These are phyloP conservation scores for Poecile montanus DNA, from an alignment of 2,797 vertebrate genomes.

Conservation along the genomic window DNA sequence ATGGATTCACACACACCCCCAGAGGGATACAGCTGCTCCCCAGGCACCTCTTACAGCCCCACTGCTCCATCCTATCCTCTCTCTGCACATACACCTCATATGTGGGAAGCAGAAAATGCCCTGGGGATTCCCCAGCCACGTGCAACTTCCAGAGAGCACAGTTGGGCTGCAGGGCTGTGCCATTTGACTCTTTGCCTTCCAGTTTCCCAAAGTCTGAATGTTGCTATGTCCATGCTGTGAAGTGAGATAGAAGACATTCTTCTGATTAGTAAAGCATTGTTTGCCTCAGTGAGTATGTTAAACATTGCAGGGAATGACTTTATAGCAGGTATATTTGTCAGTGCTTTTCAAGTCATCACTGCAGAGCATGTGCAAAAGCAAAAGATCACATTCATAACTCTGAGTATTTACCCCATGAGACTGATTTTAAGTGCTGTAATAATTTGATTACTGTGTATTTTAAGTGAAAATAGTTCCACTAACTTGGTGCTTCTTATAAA, in stretches of 20 bases:
- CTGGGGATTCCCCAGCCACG: not conserved
- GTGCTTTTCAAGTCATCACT: not conserved
- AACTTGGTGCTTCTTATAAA: constrained; percentile 5
- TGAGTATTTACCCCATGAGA: constrained; percentile 18
- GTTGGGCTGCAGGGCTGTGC: not conserved
- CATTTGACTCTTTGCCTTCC: not conserved
- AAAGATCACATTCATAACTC: not conserved
- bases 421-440: constrained; percentile 20
- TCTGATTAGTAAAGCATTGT: not conserved
- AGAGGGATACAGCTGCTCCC: not conserved
- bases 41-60: not conserved
- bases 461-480: not conserved
- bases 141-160: not conserved
- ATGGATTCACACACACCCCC: not conserved
- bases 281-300: not conserved
- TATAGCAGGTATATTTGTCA: not conserved
- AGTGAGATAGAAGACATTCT: not conserved
- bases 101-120: not conserved
- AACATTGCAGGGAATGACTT: not conserved
- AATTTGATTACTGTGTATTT: constrained; percentile 45
- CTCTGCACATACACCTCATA: not conserved
- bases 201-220: not conserved
- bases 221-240: not conserved
- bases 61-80: not conserved
- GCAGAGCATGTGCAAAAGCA: not conserved